Evolutionary conservation across 2,113 vertebrate genomes (phyloP).

Genomic region (Typhlomys cinereus): DNA sequence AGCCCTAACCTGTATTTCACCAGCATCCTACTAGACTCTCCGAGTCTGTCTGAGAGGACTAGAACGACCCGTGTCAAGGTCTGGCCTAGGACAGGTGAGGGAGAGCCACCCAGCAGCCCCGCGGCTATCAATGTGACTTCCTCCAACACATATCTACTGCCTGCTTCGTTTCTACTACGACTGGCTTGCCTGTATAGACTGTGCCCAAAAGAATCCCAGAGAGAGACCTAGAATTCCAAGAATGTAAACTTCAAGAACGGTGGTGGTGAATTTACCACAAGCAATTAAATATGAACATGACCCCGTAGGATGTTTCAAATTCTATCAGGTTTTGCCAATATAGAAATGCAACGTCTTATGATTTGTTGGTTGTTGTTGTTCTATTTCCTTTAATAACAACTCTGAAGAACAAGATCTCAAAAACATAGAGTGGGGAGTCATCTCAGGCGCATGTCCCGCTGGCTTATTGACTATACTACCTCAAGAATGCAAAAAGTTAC

Average conservation of each 20-base stretch:
- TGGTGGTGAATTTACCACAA: conserved; percentile 7
- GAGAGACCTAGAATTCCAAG: conserved; percentile 68
- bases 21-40: neutral
- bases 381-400: conserved; percentile 42
- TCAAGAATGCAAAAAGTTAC: neutral
- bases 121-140: neutral
- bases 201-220: conserved; percentile 29
- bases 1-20: neutral
- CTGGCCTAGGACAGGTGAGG: neutral
- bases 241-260: conserved; percentile 60
- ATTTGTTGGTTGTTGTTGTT: neutral
- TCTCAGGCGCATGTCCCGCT: neutral
- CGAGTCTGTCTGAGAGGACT: neutral
- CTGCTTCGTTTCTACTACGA: neutral
- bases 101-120: neutral
- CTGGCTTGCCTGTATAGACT: conserved; percentile 29
- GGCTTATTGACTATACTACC: neutral
- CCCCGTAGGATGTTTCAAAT: conserved; percentile 50
- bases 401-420: neutral
- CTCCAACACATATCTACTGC: neutral
- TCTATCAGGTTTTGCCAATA: conserved; percentile 60
- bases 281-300: conserved; percentile 53
- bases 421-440: neutral
- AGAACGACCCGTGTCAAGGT: neutral
- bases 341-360: conserved; percentile 29